Evolutionary conservation across 1,140 invertebrate species (phyloP).

Genomic region (Caenorhabditis tropicalis): DNA sequence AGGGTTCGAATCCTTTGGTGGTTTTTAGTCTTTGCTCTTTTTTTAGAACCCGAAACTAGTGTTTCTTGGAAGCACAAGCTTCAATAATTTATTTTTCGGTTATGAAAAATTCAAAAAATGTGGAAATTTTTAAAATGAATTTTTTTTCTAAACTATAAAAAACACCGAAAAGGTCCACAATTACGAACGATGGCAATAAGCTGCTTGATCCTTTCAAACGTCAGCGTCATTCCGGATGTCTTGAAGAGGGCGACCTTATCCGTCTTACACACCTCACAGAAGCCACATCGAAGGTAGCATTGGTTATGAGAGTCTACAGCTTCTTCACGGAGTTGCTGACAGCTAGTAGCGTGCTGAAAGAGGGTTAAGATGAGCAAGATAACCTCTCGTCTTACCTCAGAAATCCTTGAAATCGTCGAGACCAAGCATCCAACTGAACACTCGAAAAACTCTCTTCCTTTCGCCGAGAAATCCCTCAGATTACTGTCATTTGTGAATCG

Average conservation of each 20-base stretch:
- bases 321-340: constrained; percentile 31
- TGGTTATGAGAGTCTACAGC: constrained; percentile 58
- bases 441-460: constrained; percentile 51
- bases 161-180: constrained; percentile 73
- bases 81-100: too few relatives aligned
- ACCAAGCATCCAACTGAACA: constrained; percentile 57
- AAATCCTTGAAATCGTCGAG: constrained; percentile 31
- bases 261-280: constrained; percentile 63
- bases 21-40: too few relatives aligned
- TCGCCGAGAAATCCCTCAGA: constrained; percentile 10
- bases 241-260: constrained; percentile 59
- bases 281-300: constrained; percentile 60
- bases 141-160: too few relatives aligned
- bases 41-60: too few relatives aligned
- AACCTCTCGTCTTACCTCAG: neutral
- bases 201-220: constrained; percentile 59
- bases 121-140: too few relatives aligned
- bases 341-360: neutral
- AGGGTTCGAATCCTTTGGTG: too few relatives aligned
- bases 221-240: constrained; percentile 57
- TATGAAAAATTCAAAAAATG: too few relatives aligned
- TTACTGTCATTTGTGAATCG: constrained; percentile 41
- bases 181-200: constrained; percentile 56
- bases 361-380: too few relatives aligned
- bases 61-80: too few relatives aligned